Percentiles rank a stretch among this genome's conserved stretches.
Conservation (phyloP, 1,140 invertebrate genomes). For the Arctopsyche grandis region DNA sequence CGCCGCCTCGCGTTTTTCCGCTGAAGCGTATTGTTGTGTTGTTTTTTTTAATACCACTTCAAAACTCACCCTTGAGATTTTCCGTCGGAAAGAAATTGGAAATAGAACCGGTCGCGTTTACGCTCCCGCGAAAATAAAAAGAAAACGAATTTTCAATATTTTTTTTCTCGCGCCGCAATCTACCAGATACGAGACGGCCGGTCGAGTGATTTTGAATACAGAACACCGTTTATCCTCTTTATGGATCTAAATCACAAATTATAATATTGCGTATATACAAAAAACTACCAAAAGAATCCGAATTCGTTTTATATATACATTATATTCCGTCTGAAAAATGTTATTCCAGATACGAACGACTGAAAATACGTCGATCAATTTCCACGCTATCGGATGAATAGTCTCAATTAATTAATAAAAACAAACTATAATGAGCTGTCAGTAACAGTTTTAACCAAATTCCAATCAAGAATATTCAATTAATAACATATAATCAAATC, state of each 20-base stretch:
- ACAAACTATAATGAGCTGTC: too few species aligned
- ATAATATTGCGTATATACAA: too few species aligned
- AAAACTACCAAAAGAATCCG: too few species aligned
- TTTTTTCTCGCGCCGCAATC: background rate
- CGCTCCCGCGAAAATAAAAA: conserved; percentile 14
- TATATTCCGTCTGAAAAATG: too few species aligned
- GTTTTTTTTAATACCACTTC: conserved; percentile 30
- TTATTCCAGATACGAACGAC: too few species aligned
- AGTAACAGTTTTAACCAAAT: too few species aligned
- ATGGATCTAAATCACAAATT: too few species aligned
- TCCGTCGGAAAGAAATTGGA: conserved; percentile 15
- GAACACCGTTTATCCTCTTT: too few species aligned
- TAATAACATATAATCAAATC: background rate
- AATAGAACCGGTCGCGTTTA: conserved; percentile 12
- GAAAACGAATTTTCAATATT: conserved; percentile 21
- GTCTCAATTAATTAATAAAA: too few species aligned
- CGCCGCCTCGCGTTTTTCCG: background rate
- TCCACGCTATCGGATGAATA: too few species aligned
- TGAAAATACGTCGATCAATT: too few species aligned
- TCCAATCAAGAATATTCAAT: background rate
- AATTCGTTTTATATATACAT: too few species aligned
- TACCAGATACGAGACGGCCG: background rate
- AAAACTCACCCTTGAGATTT: conserved; percentile 30
- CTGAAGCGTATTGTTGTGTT: conserved; percentile 24
- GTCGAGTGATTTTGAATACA: conserved; percentile 2